Evolutionary conservation across 2,888 invertebrate species (phyloP).

Genomic region (Dyspetes luteomarginatus): DNA sequence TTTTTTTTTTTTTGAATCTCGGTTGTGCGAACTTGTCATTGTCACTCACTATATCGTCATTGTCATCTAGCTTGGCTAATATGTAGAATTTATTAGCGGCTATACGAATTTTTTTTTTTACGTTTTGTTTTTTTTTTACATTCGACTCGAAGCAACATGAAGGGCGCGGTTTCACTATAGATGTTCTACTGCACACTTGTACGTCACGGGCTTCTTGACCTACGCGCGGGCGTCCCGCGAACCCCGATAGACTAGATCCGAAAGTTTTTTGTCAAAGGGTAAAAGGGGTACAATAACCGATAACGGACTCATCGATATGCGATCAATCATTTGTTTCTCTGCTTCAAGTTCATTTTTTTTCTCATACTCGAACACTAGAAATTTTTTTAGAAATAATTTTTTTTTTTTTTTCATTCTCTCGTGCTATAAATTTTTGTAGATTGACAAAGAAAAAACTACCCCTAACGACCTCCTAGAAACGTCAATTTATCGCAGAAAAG

Average conservation of each 20-base stretch:
- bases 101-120: background rate
- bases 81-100: too few species aligned
- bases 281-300: background rate
- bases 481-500: too few species aligned
- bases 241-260: background rate
- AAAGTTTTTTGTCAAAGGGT: constrained; percentile 6
- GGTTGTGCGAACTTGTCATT: background rate
- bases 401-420: background rate
- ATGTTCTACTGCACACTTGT: constrained; percentile 40
- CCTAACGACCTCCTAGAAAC: too few species aligned
- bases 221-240: constrained; percentile 32
- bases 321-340: background rate
- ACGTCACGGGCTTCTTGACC: constrained; percentile 52
- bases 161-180: constrained; percentile 57
- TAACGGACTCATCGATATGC: background rate
- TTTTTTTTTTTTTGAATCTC: background rate
- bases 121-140: background rate
- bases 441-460: too few species aligned
- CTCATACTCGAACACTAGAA: background rate
- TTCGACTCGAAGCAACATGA: too few species aligned
- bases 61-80: too few species aligned
- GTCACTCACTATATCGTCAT: too few species aligned
- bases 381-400: background rate
- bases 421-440: too few species aligned
- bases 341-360: background rate